phyloP scores from a whole-genome alignment of 2,888 invertebrate genomes.

The Hymenopus coronatus region DNA sequence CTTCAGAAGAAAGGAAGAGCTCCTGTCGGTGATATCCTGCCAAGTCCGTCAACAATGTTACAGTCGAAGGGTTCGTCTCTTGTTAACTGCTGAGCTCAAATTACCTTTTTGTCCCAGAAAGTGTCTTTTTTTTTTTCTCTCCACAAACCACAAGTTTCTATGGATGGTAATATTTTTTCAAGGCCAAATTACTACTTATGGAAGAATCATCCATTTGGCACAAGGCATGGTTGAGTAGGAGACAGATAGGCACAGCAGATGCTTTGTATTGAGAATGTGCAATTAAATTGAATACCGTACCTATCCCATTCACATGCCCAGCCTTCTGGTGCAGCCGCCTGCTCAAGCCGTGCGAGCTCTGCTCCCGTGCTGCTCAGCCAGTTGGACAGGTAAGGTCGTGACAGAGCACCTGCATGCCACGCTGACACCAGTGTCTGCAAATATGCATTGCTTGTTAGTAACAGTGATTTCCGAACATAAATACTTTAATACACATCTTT shows the following conservation, averaged over 20 bases:
- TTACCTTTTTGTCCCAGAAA: constrained; percentile 5
- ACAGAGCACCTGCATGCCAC: constrained; percentile 59
- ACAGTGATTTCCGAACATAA: too few species aligned
- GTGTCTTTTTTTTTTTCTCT: background rate
- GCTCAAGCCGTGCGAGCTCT: constrained; percentile 61
- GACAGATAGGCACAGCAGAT: constrained; percentile 12
- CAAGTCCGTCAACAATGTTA: background rate
- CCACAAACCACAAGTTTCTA: background rate
- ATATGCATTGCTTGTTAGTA: background rate
- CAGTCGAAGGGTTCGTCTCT: background rate
- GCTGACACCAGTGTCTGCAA: constrained; percentile 62
- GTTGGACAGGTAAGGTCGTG: constrained; percentile 56
- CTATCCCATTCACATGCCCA: constrained; percentile 74
- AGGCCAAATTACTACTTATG: background rate
- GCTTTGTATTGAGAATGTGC: constrained; percentile 16
- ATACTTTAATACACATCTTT: too few species aligned
- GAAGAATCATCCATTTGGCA: constrained; percentile 5
- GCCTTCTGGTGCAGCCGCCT: constrained; percentile 62
- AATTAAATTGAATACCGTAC: constrained; percentile 51
- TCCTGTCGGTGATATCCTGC: background rate
- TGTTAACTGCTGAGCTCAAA: background rate
- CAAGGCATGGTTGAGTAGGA: background rate
- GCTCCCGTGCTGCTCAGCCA: constrained; percentile 60
- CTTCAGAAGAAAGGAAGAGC: background rate
- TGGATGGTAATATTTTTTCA: background rate